Evolutionary conservation across 1,140 invertebrate genomes (phyloP).

Genomic region (Drosophila virilis): DNA sequence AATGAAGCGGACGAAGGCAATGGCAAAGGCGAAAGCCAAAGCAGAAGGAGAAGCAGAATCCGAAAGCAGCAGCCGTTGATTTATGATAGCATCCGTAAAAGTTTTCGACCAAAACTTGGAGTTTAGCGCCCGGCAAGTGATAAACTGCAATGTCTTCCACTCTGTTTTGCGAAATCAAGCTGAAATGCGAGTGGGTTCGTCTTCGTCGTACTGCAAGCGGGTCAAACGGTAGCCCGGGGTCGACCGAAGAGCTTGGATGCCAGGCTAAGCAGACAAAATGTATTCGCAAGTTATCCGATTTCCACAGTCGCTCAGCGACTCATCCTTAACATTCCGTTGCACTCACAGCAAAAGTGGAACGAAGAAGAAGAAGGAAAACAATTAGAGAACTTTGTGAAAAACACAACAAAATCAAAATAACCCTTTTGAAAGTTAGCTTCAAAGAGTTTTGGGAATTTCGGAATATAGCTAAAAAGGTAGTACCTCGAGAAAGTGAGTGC

Average conservation of each 20-base stretch:
- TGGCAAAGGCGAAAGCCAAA: not conserved
- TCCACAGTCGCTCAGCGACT: constrained; percentile 18
- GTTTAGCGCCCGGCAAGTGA: constrained; percentile 73
- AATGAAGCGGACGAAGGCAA: constrained; percentile 55
- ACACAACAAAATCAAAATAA: too few relatives aligned
- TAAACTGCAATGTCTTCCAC: constrained; percentile 65
- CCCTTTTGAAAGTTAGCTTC: constrained; percentile 3
- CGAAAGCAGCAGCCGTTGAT: constrained; percentile 58
- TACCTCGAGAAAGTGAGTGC: too few relatives aligned
- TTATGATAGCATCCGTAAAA: constrained; percentile 69
- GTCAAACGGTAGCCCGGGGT: constrained; percentile 2
- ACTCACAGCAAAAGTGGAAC: not conserved
- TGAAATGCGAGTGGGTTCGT: constrained; percentile 23
- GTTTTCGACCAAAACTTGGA: constrained; percentile 64
- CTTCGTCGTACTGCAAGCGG: not conserved
- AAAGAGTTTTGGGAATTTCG: not conserved
- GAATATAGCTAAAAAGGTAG: not conserved
- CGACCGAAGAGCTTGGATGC: constrained; percentile 1
- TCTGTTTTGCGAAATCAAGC: not conserved
- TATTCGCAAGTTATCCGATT: constrained; percentile 35
- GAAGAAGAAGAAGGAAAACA: constrained; percentile 10
- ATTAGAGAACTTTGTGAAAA: not conserved
- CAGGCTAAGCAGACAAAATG: constrained; percentile 13
- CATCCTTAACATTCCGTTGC: constrained; percentile 10
- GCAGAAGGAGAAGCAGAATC: not conserved